Evolutionary conservation across 2,888 invertebrate species (phyloP).

Genomic region (Bellardia bayeri): DNA sequence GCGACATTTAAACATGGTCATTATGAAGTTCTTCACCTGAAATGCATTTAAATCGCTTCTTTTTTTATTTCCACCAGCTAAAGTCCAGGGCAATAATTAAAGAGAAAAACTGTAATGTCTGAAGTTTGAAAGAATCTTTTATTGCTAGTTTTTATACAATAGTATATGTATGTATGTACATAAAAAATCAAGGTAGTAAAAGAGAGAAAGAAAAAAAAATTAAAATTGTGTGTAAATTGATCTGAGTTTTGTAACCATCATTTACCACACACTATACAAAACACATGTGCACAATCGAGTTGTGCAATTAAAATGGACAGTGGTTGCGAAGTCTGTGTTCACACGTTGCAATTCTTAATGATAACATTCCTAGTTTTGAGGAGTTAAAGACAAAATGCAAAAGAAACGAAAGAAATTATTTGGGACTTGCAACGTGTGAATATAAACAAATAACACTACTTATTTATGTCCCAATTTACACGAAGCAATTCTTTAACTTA

Average conservation of each 20-base stretch:
- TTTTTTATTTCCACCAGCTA: neutral
- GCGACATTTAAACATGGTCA: slow-evolving; percentile 25
- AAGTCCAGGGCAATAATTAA: slow-evolving; percentile 47
- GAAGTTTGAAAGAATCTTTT: slow-evolving; percentile 18
- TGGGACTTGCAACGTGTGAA: too few species aligned
- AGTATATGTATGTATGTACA: neutral
- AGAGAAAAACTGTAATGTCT: slow-evolving; percentile 11
- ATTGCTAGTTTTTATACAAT: neutral
- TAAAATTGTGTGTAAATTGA: slow-evolving; percentile 71
- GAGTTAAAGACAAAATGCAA: too few species aligned
- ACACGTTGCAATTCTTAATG: too few species aligned
- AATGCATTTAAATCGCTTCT: slow-evolving; percentile 3
- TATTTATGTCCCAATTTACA: too few species aligned
- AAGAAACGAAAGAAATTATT: too few species aligned
- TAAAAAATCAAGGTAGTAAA: neutral
- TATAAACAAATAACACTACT: too few species aligned
- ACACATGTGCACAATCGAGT: slow-evolving; percentile 30
- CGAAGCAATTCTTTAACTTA: too few species aligned
- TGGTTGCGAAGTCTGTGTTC: neutral
- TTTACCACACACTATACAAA: slow-evolving; percentile 52
- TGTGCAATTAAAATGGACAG: slow-evolving; percentile 28
- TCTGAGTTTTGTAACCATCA: slow-evolving; percentile 58
- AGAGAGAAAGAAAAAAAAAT: slow-evolving; percentile 23
- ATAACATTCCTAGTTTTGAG: neutral
- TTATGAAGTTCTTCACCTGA: slow-evolving; percentile 54